Percentiles rank a stretch among this genome's conserved stretches.
Evolutionary conservation across 2,113 vertebrate genomes (phyloP).

Genomic region (Paracanthobrama guichenoti): DNA sequence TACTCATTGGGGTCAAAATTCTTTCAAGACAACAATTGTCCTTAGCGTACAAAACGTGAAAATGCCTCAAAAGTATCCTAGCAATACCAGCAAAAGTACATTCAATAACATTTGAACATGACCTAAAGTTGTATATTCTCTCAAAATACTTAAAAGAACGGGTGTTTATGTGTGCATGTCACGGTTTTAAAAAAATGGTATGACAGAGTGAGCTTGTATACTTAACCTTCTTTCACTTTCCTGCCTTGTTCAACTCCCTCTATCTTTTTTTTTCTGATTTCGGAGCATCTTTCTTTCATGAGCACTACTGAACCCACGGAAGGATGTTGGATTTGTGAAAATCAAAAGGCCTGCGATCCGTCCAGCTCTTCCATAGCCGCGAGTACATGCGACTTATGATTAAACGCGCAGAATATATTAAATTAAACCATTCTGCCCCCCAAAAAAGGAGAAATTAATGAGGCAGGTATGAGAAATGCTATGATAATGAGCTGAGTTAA

Average conservation of each 20-base stretch:
- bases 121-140: background rate
- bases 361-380: slow-evolving; percentile 57
- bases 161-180: background rate
- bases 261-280: background rate
- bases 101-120: background rate
- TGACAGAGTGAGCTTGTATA: background rate
- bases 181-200: background rate
- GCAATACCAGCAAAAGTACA: background rate
- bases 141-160: background rate
- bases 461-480: slow-evolving; percentile 68
- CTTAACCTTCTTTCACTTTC: background rate
- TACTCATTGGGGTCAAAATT: too few relatives aligned
- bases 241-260: slow-evolving; percentile 3
- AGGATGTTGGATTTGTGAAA: slow-evolving; percentile 55
- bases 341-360: slow-evolving; percentile 56
- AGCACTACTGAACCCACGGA: slow-evolving; percentile 25
- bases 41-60: background rate
- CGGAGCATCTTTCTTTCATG: slow-evolving; percentile 29
- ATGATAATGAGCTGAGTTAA: slow-evolving; percentile 70
- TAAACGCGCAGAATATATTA: slow-evolving; percentile 75
- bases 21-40: too few relatives aligned
- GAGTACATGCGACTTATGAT: slow-evolving; percentile 68
- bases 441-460: slow-evolving; percentile 67
- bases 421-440: slow-evolving; percentile 70
- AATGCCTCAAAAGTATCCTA: background rate